Percentiles rank a stretch among this genome's conserved stretches.
These are phyloP conservation scores for Electrona antarctica DNA, from an alignment of 2,113 vertebrate genomes.

Conservation along the genomic window DNA sequence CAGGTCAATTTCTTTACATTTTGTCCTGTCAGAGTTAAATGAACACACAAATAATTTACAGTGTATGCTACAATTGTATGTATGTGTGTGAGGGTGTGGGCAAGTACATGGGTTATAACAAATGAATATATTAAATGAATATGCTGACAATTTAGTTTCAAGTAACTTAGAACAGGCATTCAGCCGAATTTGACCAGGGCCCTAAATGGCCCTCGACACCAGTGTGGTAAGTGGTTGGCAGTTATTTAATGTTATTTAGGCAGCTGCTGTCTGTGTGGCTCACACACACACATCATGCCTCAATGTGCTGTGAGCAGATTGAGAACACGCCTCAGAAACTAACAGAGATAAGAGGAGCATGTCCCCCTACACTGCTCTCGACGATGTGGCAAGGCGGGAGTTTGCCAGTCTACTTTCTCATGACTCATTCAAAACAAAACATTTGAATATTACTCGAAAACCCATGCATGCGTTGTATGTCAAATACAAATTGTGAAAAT, in stretches of 20 bases:
- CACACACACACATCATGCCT: slow-evolving; percentile 45
- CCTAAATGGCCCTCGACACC: slow-evolving; percentile 21
- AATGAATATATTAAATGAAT: not conserved
- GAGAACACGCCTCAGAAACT: slow-evolving; percentile 75
- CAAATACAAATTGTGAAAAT: no score
- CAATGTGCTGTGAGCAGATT: slow-evolving; percentile 79
- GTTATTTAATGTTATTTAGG: slow-evolving; percentile 53
- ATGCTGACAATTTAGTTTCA: not conserved
- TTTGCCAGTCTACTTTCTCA: not conserved
- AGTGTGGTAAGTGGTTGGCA: slow-evolving; percentile 34
- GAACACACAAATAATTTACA: not conserved
- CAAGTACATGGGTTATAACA: not conserved
- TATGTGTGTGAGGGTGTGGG: not conserved
- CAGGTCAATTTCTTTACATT: no score
- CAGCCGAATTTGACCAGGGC: slow-evolving; percentile 26
- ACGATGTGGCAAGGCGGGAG: not conserved
- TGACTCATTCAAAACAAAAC: slow-evolving; percentile 15
- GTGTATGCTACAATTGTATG: not conserved
- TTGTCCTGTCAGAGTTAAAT: no score
- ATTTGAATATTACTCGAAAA: no score
- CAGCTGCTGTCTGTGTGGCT: slow-evolving; percentile 37
- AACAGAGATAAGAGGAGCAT: slow-evolving; percentile 72
- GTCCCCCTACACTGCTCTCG: not conserved
- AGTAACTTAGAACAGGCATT: not conserved
- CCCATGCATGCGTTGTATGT: no score